These are phyloP conservation scores for Sebastes ruberrimus DNA, from an alignment of 2,797 vertebrate species.

Conservation along the genomic window DNA sequence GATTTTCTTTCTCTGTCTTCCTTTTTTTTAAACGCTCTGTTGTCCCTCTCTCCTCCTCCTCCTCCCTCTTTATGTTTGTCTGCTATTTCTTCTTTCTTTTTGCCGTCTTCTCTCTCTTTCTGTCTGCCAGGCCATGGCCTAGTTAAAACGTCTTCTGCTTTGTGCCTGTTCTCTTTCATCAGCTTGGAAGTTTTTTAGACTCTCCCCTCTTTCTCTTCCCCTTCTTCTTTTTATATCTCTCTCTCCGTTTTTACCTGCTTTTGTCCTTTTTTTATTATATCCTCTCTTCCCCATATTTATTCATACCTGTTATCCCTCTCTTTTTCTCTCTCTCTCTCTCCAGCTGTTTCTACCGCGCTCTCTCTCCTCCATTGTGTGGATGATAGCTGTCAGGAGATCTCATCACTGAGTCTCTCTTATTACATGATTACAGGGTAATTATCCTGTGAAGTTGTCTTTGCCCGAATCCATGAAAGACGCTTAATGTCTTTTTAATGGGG, in stretches of 20 bases:
- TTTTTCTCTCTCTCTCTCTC: neutral
- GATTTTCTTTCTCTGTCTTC: neutral
- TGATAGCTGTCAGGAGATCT: conserved; percentile 73
- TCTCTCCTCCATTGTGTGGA: conserved; percentile 54
- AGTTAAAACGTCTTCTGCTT: conserved; percentile 66
- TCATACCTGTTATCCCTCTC: conserved; percentile 9
- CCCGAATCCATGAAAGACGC: conserved; percentile 68
- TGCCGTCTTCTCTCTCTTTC: conserved; percentile 15
- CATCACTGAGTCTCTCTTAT: conserved; percentile 72
- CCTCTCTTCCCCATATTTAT: conserved; percentile 22
- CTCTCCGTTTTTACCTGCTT: conserved; percentile 1
- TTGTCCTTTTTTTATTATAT: conserved; percentile 20
- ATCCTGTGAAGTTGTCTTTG: conserved; percentile 75
- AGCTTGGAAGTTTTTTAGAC: conserved; percentile 45
- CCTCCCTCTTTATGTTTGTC: conserved; percentile 17
- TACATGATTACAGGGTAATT: conserved; percentile 75
- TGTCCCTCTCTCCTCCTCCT: neutral
- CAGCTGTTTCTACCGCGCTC: neutral
- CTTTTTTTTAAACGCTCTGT: neutral
- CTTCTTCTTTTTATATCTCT: conserved; percentile 19
- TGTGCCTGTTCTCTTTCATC: conserved; percentile 60
- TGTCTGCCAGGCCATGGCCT: conserved; percentile 69
- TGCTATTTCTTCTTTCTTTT: neutral
- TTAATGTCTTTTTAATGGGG: conserved; percentile 78
- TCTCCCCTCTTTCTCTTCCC: conserved; percentile 22